phyloP scores from a whole-genome alignment of 2,888 invertebrate species.

The Luperina nickerlii region DNA sequence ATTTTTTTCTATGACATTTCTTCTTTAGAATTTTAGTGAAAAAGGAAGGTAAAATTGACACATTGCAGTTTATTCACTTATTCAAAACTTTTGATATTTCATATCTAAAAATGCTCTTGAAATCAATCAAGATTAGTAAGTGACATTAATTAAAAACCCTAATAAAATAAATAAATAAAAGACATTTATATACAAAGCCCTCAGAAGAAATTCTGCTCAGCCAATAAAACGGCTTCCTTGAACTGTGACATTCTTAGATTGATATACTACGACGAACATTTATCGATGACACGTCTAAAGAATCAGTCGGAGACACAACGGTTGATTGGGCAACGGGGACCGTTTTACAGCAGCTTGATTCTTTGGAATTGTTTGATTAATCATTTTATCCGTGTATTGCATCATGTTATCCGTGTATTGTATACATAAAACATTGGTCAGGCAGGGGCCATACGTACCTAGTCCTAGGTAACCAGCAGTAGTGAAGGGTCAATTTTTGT shows the following conservation, averaged over 20 bases:
- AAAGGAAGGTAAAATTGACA: background rate
- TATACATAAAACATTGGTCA: too few relatives aligned
- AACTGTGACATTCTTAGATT: constrained; percentile 50
- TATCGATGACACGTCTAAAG: constrained; percentile 32
- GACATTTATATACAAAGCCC: background rate
- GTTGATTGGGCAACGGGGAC: constrained; percentile 25
- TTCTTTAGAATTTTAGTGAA: background rate
- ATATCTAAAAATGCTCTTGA: background rate
- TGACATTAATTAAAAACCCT: background rate
- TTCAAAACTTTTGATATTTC: background rate
- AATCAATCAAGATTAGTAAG: background rate
- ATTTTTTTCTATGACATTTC: too few relatives aligned
- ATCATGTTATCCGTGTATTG: too few relatives aligned
- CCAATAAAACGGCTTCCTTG: constrained; percentile 35
- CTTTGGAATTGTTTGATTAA: constrained; percentile 14
- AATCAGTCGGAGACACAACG: constrained; percentile 20
- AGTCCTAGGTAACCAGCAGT: too few relatives aligned
- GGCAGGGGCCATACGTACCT: too few relatives aligned
- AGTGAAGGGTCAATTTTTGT: too few relatives aligned
- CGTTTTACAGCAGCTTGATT: background rate
- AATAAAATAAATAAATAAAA: background rate
- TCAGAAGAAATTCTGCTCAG: constrained; percentile 2
- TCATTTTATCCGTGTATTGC: too few relatives aligned
- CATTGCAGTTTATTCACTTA: background rate
- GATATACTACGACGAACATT: constrained; percentile 38